phyloP scores from a whole-genome alignment of 2,113 vertebrate species.

The Myotis lucifugus region DNA sequence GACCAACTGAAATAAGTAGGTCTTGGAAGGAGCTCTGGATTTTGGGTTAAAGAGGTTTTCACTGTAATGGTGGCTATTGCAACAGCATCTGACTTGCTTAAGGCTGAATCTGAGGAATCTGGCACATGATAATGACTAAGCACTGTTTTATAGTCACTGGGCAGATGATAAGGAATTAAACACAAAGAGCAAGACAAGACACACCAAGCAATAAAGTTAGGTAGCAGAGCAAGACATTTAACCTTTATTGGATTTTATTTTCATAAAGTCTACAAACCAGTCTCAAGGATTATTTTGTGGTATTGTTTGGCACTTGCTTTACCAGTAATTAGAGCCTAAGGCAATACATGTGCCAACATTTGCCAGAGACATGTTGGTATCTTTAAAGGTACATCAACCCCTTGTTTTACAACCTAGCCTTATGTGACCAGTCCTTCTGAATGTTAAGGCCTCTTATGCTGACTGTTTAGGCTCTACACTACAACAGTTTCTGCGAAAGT shows the following conservation, averaged over 20 bases:
- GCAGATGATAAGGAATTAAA: neutral
- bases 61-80: neutral
- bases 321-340: neutral
- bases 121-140: neutral
- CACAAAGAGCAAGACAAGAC: neutral
- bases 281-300: neutral
- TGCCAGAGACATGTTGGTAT: neutral
- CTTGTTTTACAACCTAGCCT: neutral
- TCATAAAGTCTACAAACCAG: neutral
- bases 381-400: neutral
- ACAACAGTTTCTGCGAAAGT: neutral
- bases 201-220: neutral
- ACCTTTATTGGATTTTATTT: neutral
- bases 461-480: neutral
- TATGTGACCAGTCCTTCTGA: neutral
- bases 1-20: neutral
- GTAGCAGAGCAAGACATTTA: neutral
- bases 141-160: neutral
- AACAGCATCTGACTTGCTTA: neutral
- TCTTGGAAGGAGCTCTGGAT: neutral
- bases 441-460: neutral
- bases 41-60: conserved; percentile 1
- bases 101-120: neutral
- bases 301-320: neutral
- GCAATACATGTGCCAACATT: neutral